These are phyloP conservation scores for Thymelicus acteon DNA, from an alignment of 2,888 invertebrate genomes.

Conservation along the genomic window DNA sequence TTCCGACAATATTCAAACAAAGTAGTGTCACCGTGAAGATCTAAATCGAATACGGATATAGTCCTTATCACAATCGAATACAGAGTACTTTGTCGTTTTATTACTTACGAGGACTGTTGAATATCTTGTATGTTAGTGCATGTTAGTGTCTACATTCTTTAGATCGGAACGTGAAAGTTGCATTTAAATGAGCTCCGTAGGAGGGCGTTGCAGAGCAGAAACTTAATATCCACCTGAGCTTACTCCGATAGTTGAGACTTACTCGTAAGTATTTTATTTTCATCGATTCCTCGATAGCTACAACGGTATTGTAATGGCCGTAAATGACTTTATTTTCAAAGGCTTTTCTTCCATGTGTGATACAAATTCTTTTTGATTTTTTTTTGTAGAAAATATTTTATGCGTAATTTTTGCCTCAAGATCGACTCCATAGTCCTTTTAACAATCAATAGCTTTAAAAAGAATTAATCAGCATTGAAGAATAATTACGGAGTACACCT, in stretches of 20 bases:
- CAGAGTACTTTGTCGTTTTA: no score
- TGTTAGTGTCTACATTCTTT: not conserved
- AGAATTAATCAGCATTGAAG: not conserved
- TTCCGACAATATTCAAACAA: no score
- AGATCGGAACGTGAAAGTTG: slow-evolving; percentile 41
- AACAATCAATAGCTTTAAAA: no score
- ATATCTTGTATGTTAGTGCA: slow-evolving; percentile 18
- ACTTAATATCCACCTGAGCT: slow-evolving; percentile 49
- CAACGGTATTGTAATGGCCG: not conserved
- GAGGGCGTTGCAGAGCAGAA: slow-evolving; percentile 49
- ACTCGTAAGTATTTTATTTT: slow-evolving; percentile 8
- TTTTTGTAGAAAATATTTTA: no score
- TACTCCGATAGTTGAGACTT: slow-evolving; percentile 5
- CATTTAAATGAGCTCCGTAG: slow-evolving; percentile 60
- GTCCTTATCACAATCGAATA: no score
- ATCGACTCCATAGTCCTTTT: no score
- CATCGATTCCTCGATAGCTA: not conserved
- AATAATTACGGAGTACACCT: not conserved
- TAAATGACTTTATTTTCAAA: not conserved
- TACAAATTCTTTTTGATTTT: no score
- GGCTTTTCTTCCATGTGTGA: not conserved
- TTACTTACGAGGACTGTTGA: not conserved
- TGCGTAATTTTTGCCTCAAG: no score
- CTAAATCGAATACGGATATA: no score
- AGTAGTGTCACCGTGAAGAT: no score